Conservation (phyloP, 2,113 vertebrate genomes). For the Centropus unirufus region DNA sequence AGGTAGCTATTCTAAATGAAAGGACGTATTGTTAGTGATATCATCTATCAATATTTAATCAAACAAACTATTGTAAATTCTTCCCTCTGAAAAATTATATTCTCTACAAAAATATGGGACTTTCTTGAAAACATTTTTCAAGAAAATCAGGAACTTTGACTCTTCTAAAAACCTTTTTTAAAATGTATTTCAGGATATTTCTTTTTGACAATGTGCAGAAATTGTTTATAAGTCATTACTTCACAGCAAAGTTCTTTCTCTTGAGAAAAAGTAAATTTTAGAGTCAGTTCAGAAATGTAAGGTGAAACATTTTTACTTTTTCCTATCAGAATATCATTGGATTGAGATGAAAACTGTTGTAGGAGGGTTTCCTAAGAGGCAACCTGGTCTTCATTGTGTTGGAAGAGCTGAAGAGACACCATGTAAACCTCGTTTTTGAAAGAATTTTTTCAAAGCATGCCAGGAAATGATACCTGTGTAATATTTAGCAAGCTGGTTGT, state of each 20-base stretch:
- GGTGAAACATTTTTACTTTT: not conserved
- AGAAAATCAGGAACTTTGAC: not conserved
- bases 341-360: not conserved
- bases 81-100: fast-evolving
- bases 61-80: not conserved
- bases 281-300: not conserved
- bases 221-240: not conserved
- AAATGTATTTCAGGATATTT: fast-evolving
- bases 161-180: not conserved
- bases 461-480: not conserved
- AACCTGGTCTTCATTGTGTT: not conserved
- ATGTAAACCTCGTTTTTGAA: not conserved
- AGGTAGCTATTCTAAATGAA: not conserved
- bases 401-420: not conserved
- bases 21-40: not conserved
- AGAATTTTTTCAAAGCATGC: not conserved
- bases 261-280: not conserved
- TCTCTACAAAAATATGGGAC: not conserved
- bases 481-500: not conserved
- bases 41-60: not conserved
- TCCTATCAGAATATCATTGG: not conserved
- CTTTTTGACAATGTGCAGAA: not conserved
- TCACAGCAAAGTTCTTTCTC: not conserved
- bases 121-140: not conserved
- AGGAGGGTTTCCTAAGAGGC: not conserved